phyloP scores from a whole-genome alignment of 2,113 vertebrate genomes.

The Perca flavescens region DNA sequence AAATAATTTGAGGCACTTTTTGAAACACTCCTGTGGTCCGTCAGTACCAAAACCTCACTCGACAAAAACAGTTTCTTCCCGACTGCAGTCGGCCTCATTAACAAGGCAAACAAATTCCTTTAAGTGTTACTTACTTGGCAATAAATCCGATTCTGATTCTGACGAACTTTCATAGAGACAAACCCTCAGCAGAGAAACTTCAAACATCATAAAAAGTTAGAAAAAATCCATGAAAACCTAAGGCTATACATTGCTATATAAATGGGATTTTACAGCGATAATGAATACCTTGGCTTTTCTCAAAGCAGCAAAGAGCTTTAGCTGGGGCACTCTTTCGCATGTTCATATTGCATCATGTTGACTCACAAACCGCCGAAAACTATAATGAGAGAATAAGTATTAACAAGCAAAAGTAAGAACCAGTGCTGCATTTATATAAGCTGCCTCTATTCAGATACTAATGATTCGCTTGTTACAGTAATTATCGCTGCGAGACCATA shows the following conservation, averaged over 20 bases:
- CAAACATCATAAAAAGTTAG: slow-evolving; percentile 35
- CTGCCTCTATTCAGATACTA: slow-evolving; percentile 82
- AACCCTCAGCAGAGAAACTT: slow-evolving; percentile 44
- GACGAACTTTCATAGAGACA: slow-evolving; percentile 33
- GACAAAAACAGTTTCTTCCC: too few relatives aligned
- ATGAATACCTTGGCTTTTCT: slow-evolving; percentile 65
- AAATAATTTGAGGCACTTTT: neutral
- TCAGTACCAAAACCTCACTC: too few relatives aligned
- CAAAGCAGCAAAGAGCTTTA: slow-evolving; percentile 54
- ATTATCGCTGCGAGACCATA: slow-evolving; percentile 83
- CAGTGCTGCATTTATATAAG: slow-evolving; percentile 80
- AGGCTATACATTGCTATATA: slow-evolving; percentile 47
- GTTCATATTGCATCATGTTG: slow-evolving; percentile 74
- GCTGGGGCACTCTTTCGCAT: slow-evolving; percentile 48
- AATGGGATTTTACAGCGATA: slow-evolving; percentile 65
- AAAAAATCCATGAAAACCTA: slow-evolving; percentile 52
- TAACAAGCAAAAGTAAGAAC: slow-evolving; percentile 74
- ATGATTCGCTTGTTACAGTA: slow-evolving; percentile 84
- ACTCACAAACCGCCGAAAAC: slow-evolving; percentile 64
- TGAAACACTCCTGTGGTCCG: too few relatives aligned
- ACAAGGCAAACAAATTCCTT: too few relatives aligned
- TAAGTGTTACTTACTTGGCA: too few relatives aligned
- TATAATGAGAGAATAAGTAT: slow-evolving; percentile 76
- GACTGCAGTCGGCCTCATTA: too few relatives aligned
- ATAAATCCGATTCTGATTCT: too few relatives aligned